Evolutionary conservation across 64 coral and sea anemone species (phyloP), one percentile per base, ranked within the genome.

Genomic region (Cladopsammia gracilis): DNA sequence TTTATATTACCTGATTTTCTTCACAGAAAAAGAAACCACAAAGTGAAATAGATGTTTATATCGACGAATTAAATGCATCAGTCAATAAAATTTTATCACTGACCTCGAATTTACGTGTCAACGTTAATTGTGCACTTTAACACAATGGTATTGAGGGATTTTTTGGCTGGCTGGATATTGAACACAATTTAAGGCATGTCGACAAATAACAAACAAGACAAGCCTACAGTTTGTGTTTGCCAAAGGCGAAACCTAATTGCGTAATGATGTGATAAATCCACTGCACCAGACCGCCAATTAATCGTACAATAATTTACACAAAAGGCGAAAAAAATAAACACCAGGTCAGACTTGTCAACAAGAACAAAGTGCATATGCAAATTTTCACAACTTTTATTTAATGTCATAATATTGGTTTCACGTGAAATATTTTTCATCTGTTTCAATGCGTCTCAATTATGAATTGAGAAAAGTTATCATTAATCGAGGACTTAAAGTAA

Each of bases 321-420:
- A 65, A 49, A 84, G 64, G 8, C n/a, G 23, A 79, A 14, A 26
- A 10, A 64, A 65, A n/a, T 44, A 48, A 73, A 45, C 34, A 20
- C 44, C 2, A 82, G 43, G 47, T 6, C 19, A 25, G 16, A 18
- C 72, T 42, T 52, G 0, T 64, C 19, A n/a, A 68, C 14, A 68
- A 13, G 25, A 48, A 82, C 4, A 24, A 50, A 50, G 10, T 49
- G 13, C 19, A 13, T 67, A 84, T 84, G 80, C 80, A 84, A 84
- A 84, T 84, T 66, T 68, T 7, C 20, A 24, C 62, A 64, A 48
- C 10, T 67, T 20, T 68, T 60, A 22, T 24, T 69, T 69, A 14
- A 79, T 79, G 25, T 61, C 56, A 79, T 19, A 46, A 82, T 82
- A 82, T 82, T 82, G 78, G 25, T 59, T 61, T 62, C 18, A 12